Conservation (phyloP, 1,140 invertebrate species). For the Lepeophtheirus salmonis region DNA sequence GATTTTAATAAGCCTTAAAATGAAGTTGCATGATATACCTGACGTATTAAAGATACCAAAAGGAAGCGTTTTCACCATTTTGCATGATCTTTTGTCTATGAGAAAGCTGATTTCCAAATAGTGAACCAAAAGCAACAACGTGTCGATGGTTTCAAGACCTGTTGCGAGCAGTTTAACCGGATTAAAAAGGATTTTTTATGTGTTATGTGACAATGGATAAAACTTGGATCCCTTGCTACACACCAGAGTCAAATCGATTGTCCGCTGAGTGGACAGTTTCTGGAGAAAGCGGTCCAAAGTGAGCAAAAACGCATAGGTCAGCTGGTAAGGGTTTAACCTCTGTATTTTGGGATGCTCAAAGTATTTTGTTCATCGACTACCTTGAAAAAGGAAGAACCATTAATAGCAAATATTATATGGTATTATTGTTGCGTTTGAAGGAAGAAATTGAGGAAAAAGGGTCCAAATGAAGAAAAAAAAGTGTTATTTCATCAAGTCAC, state of each 20-base stretch:
- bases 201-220: not conserved
- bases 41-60: not conserved
- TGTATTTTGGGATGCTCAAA: not conserved
- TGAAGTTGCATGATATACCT: not conserved
- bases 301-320: not conserved
- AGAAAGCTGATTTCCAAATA: not conserved
- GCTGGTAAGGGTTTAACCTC: not conserved
- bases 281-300: not conserved
- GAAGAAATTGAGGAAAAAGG: not conserved
- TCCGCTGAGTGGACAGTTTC: not conserved
- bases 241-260: not conserved
- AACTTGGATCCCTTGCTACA: not conserved
- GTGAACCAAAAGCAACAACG: not conserved
- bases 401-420: not conserved
- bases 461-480: not conserved
- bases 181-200: not conserved
- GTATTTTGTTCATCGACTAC: not conserved
- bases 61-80: no score
- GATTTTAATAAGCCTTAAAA: not conserved
- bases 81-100: not conserved
- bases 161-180: not conserved
- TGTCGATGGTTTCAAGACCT: not conserved
- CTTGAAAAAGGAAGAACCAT: not conserved
- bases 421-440: not conserved
- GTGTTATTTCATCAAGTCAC: not conserved